Evolutionary conservation across 2,797 vertebrate genomes (phyloP), one percentile per base, ranked within the genome.

Genomic region (Amphiprion clarkii): DNA sequence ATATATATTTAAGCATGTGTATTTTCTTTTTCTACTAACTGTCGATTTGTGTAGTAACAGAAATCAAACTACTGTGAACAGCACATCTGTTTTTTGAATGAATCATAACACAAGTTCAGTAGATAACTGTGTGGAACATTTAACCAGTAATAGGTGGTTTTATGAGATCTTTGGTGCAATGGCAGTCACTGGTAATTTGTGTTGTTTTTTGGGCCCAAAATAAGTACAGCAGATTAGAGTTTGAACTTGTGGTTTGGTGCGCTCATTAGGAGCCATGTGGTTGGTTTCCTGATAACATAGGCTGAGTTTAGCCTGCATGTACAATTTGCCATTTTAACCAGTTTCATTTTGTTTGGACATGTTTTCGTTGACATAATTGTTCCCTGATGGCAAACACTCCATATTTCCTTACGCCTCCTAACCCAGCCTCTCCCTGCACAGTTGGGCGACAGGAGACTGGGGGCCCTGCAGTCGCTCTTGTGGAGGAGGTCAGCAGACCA

Each of bases 361-460:
- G 3, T n/a, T 40, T 25, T n/a, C 17, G 1, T 36, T 29, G 2
- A 10, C 27, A 7, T 36, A 36, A 27, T 60, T 5, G 5, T 59
- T 61, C 49, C 17, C 29, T 27, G 0, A 46, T 16, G 4, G 53
- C 2, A 40, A 54, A 40, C 27, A 25, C 11, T 64, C 19, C 0
- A 1, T 52, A 40, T 51, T 44, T 55, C 29, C 14, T 48, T 12
- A 39, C 2, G 8, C 51, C 19, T 44, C 19, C 3, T 44, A 44
- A 13, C 13, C 5, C 14, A 4, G n/a, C 16, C 2, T 62, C 5
- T 29, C 11, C 17, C 23, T 9, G 59, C 44, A 1, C 85, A 99
- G 98, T 67, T 99, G 98, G 98, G 94, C 87, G 2, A 84, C 95
- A 0, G 96, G 95, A 0, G 95, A 97, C 42, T 99, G 98, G 98